Evolutionary conservation across 2,797 vertebrate species (phyloP).

Genomic region (Lacerta viridis): DNA sequence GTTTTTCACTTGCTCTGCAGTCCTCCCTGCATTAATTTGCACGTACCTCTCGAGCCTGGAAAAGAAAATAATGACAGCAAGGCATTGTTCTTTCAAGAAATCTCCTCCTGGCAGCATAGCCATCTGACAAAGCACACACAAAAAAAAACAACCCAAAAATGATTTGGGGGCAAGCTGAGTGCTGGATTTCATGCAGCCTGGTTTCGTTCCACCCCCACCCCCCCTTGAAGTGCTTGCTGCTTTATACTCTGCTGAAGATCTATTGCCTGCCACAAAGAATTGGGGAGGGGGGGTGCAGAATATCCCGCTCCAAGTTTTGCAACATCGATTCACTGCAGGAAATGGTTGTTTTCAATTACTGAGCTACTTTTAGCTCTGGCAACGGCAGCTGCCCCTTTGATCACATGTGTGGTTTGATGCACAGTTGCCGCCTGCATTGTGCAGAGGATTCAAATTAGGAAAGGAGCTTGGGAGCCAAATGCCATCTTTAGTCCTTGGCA

Average conservation of each 20-base stretch:
- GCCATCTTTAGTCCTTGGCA: constrained; percentile 49
- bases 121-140: constrained; percentile 35
- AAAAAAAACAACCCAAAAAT: neutral
- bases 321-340: constrained; percentile 61
- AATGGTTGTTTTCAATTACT: constrained; percentile 58
- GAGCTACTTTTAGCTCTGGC: constrained; percentile 59
- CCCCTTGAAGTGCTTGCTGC: constrained; percentile 19
- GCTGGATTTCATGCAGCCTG: constrained; percentile 46
- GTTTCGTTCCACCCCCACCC: too few species aligned
- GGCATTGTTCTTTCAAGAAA: constrained; percentile 47
- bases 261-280: constrained; percentile 33
- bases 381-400: constrained; percentile 41
- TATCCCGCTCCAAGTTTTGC: constrained; percentile 55
- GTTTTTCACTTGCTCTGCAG: constrained; percentile 23
- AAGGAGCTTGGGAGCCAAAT: constrained; percentile 39
- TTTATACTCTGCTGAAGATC: constrained; percentile 44
- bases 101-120: constrained; percentile 10
- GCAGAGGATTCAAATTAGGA: constrained; percentile 49
- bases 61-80: constrained; percentile 34
- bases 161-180: constrained; percentile 2
- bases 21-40: constrained; percentile 32
- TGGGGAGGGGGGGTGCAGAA: neutral
- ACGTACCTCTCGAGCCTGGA: constrained; percentile 7
- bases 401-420: constrained; percentile 49
- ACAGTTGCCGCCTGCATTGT: constrained; percentile 44